A percentile compares a stretch with the other conserved stretches of the same genome.
Conservation (phyloP, 2,113 vertebrate genomes). For the Globicephala melas region DNA sequence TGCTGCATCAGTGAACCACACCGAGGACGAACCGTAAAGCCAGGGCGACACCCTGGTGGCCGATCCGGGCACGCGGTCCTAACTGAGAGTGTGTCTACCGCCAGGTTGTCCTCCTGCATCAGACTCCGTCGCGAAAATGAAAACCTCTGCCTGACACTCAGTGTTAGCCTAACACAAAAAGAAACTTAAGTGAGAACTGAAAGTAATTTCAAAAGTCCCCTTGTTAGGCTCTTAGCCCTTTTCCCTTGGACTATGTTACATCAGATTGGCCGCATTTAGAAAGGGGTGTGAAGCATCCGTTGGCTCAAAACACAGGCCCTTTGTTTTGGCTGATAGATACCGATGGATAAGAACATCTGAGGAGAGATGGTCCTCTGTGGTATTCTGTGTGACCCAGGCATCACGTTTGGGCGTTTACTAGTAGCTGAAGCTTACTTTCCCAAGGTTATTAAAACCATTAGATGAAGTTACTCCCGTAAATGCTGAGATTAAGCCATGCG, state of each 20-base stretch:
- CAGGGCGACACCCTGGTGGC: not conserved
- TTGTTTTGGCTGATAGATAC: not conserved
- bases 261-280: not conserved
- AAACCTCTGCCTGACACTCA: not conserved
- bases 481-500: not conserved
- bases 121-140: not conserved
- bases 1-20: rapidly evolving
- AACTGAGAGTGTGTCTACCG: not conserved
- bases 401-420: not conserved
- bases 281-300: not conserved
- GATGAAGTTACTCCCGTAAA: not conserved
- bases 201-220: not conserved
- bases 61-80: not conserved
- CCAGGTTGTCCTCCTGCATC: not conserved
- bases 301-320: not conserved
- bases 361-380: not conserved
- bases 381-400: not conserved
- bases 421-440: not conserved
- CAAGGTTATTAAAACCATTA: not conserved
- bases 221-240: not conserved
- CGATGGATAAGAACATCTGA: not conserved
- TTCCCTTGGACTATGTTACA: not conserved
- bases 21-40: not conserved
- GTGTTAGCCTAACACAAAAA: not conserved
- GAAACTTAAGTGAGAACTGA: not conserved